Evolutionary conservation across 2,797 vertebrate genomes (phyloP).

Genomic region (Steatocranus sp.): DNA sequence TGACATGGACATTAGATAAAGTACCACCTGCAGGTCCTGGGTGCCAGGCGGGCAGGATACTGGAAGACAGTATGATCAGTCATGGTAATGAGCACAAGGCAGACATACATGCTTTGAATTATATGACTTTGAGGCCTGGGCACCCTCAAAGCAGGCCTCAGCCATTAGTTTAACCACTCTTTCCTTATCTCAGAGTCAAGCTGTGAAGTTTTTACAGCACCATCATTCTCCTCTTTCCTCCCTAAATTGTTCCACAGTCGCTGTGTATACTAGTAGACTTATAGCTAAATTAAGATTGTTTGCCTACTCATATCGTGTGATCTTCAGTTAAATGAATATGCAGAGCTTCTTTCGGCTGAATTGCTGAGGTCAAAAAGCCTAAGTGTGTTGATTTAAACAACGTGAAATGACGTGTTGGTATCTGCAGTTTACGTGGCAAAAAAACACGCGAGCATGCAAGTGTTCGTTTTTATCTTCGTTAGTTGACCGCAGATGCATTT

Average conservation of each 20-base stretch:
- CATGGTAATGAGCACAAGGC: slow-evolving; percentile 77
- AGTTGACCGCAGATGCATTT: slow-evolving; percentile 54
- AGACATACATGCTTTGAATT: slow-evolving; percentile 71
- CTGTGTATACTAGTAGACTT: background rate
- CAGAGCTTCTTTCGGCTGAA: background rate
- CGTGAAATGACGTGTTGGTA: background rate
- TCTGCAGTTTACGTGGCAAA: background rate
- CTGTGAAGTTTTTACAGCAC: slow-evolving; percentile 68
- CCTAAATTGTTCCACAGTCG: slow-evolving; percentile 33
- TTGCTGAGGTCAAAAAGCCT: background rate
- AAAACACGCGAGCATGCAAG: background rate
- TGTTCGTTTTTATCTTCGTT: slow-evolving; percentile 39
- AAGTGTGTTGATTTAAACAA: background rate
- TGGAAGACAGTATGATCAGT: slow-evolving; percentile 78
- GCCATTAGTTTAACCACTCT: slow-evolving; percentile 63
- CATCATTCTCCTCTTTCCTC: slow-evolving; percentile 47
- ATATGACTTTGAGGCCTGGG: slow-evolving; percentile 64
- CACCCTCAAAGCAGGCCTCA: slow-evolving; percentile 47
- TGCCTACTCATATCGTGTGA: background rate
- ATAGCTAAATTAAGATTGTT: slow-evolving; percentile 30
- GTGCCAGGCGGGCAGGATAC: slow-evolving; percentile 79
- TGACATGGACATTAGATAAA: slow-evolving; percentile 71
- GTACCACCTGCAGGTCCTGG: slow-evolving; percentile 76
- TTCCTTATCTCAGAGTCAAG: slow-evolving; percentile 68
- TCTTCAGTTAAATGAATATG: background rate